Conservation (phyloP, 2,797 vertebrate species). For the Carapus acus region DNA sequence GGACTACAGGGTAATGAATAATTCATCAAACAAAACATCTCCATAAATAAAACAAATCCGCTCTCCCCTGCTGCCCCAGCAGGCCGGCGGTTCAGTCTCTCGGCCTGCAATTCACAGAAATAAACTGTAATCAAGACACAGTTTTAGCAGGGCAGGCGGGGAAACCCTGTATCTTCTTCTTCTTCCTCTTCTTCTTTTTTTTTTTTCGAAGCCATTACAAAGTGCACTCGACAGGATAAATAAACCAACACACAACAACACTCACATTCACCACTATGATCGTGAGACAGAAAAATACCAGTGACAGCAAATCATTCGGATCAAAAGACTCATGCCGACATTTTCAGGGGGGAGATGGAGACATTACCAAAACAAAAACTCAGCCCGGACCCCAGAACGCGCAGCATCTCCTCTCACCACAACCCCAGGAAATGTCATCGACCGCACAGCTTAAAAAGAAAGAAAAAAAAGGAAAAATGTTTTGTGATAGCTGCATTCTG, state of each 20-base stretch:
- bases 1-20: constrained; percentile 4
- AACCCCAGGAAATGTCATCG: constrained; percentile 1
- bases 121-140: constrained; percentile 27
- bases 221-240: constrained; percentile 61
- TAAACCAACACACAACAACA: constrained; percentile 34
- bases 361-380: constrained; percentile 14
- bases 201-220: constrained; percentile 59
- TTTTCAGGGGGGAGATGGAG: constrained; percentile 8
- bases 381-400: constrained; percentile 39
- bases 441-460: background rate
- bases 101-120: constrained; percentile 41
- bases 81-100: constrained; percentile 31
- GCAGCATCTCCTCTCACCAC: constrained; percentile 18
- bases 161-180: constrained; percentile 37
- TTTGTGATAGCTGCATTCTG: background rate
- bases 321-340: constrained; percentile 29
- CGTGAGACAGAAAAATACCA: constrained; percentile 26
- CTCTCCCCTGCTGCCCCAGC: background rate
- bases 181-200: too few relatives aligned
- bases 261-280: constrained; percentile 47
- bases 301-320: constrained; percentile 33
- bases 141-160: constrained; percentile 18
- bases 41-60: constrained; percentile 42
- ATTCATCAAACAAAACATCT: background rate
- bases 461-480: background rate